Evolutionary conservation across 92 coral and sea anemone genomes (phyloP).

Genomic region (Palythoa heliodiscus): DNA sequence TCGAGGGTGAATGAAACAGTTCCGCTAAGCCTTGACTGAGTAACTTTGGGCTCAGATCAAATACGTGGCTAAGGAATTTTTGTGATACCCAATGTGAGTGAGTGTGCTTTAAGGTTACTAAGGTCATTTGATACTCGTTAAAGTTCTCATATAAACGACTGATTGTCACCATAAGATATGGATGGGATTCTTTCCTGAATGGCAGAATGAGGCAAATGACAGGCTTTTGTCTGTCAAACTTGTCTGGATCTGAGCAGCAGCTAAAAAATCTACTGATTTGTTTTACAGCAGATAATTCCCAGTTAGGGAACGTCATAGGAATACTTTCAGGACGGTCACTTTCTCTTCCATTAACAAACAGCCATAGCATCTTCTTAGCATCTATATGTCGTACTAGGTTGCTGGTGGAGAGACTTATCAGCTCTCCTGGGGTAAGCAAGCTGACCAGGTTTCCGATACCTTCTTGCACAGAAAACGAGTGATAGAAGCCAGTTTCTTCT

Average conservation of each 20-base stretch:
- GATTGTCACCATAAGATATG: conserved; percentile 67
- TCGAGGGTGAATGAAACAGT: conserved; percentile 40
- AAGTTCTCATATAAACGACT: conserved; percentile 76
- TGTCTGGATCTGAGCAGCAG: conserved; percentile 85
- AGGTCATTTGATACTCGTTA: conserved; percentile 57
- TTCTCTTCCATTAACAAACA: conserved; percentile 85
- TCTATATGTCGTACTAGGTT: conserved; percentile 76
- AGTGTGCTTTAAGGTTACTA: conserved; percentile 57
- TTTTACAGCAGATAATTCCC: conserved; percentile 75
- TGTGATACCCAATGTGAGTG: conserved; percentile 30
- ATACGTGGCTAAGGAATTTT: conserved; percentile 27
- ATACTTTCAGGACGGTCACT: conserved; percentile 66
- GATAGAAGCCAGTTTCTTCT: conserved; percentile 80
- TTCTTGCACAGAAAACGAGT: conserved; percentile 55
- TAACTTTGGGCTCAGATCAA: conserved; percentile 59
- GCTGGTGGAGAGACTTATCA: conserved; percentile 48
- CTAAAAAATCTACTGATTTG: conserved; percentile 68
- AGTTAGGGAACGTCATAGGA: conserved; percentile 54
- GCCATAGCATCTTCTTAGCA: conserved; percentile 74
- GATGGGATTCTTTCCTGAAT: conserved; percentile 49
- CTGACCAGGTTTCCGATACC: conserved; percentile 65
- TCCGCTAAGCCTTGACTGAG: conserved; percentile 61
- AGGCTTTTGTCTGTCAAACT: conserved; percentile 82
- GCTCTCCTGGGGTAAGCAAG: conserved; percentile 81
- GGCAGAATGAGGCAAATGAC: conserved; percentile 80